A percentile compares a stretch with the other conserved stretches of the same genome.
These are phyloP conservation scores for Lineus longissimus DNA, from an alignment of 1,140 invertebrate genomes.

Conservation along the genomic window DNA sequence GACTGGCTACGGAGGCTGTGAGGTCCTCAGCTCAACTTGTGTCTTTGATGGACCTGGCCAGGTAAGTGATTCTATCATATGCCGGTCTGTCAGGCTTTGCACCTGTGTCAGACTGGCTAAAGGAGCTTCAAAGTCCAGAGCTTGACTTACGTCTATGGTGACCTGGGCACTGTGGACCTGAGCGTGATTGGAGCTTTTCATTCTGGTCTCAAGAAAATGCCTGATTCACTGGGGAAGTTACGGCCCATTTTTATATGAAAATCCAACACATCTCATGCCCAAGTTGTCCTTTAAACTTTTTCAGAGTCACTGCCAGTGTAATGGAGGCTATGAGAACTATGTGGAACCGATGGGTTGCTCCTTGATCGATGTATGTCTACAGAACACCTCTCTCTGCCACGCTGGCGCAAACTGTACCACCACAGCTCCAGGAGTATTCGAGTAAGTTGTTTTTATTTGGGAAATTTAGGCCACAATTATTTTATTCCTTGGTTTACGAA, in stretches of 20 bases:
- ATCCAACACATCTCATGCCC: too few species aligned
- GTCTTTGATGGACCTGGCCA: conserved; percentile 26
- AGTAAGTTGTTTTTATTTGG: conserved; percentile 27
- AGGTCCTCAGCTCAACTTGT: conserved; percentile 25
- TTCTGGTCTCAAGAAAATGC: too few species aligned
- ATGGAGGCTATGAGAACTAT: conserved; percentile 30
- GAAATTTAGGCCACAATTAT: too few species aligned
- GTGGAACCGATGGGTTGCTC: conserved; percentile 21
- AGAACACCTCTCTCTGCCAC: conserved; percentile 25
- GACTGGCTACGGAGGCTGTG: conserved; percentile 31
- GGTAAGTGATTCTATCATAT: conserved; percentile 17
- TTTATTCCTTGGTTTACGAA: too few species aligned
- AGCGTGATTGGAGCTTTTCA: too few species aligned
- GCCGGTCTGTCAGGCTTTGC: background rate
- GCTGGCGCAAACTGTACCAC: conserved; percentile 30
- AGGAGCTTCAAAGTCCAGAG: too few species aligned
- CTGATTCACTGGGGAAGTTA: too few species aligned
- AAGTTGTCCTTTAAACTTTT: too few species aligned
- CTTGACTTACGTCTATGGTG: too few species aligned
- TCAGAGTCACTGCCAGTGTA: conserved; percentile 33
- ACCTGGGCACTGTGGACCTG: background rate
- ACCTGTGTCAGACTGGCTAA: too few species aligned
- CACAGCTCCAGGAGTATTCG: conserved; percentile 20
- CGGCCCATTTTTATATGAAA: background rate
- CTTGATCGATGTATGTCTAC: conserved; percentile 29